Evolutionary conservation across 2,888 invertebrate species (phyloP), one percentile per base, ranked within the genome.

Genomic region (Muscina levida): DNA sequence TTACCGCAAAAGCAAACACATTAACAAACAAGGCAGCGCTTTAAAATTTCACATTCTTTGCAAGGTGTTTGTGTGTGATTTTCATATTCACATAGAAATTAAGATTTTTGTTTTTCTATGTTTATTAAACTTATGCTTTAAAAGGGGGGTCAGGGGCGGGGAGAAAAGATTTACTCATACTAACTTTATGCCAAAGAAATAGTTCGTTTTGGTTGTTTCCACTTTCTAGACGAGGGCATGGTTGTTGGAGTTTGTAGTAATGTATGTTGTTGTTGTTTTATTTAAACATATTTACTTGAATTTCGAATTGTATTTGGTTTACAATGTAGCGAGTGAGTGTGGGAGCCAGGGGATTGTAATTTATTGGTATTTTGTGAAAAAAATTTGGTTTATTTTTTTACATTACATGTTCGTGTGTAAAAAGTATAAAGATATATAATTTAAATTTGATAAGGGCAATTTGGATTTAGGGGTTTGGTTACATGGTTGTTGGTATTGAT

Each of bases 81-180:
- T 31, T 59, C 19, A 42, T 17, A 42, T 42, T 22, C 62, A 39
- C 39, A 22, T 42, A 42, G 42, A 62, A 62, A 42, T 22, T 42
- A 19, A 13, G 39, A 19, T 42, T 26, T 42, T n/a, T 37, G 1
- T 31, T 37, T 57, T 39, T n/a, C n/a, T n/a, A n/a, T n/a, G n/a
- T n/a, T n/a, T n/a, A n/a, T n/a, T 39, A 74, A 81, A 74, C 66
- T 77, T 81, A 81, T 72, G 59, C 57, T 71, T 77, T 62, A 72
- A 68, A 39, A 37, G 11, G 62, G 19, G 26, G 15, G 19, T 51
- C 11, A 19, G 51, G 22, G 19, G 62, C 22, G 62, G 22, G 56
- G 24, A 56, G 56, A 56, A 56, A 22, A 51, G 51, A 22, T 59
- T 17, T n/a, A n/a, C n/a, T n/a, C n/a, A n/a, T n/a, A n/a, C n/a